These are phyloP conservation scores for Drosophila nebulosa DNA, from an alignment of 1,140 invertebrate species.

Conservation along the genomic window DNA sequence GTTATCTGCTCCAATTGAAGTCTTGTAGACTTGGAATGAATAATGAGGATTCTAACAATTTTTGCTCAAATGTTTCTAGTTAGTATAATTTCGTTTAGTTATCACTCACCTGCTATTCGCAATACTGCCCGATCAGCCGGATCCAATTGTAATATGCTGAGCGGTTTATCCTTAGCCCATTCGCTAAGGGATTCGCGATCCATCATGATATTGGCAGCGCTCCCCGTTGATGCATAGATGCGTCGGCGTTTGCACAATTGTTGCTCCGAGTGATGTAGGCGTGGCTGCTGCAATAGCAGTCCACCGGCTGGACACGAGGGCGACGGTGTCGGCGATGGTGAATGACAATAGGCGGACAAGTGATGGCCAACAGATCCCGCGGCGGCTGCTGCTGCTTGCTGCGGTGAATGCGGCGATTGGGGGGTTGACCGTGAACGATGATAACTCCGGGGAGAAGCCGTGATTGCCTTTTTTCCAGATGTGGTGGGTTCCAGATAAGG, in stretches of 20 bases:
- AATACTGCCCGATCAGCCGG: constrained; percentile 96
- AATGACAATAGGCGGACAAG: constrained; percentile 9
- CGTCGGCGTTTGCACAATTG: constrained; percentile 66
- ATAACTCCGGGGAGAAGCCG: constrained; percentile 69
- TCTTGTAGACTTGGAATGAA: neutral
- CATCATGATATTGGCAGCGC: constrained; percentile 79
- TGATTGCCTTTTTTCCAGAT: constrained; percentile 44
- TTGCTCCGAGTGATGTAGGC: constrained; percentile 66
- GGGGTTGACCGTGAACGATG: constrained; percentile 66
- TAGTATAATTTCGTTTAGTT: too few relatives aligned
- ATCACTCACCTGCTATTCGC: constrained; percentile 95
- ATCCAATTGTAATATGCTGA: constrained; percentile 97
- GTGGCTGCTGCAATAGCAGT: constrained; percentile 52
- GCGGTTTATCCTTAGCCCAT: constrained; percentile 97
- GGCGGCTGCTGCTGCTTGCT: constrained; percentile 23
- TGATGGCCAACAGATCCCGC: constrained; percentile 4
- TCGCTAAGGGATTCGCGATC: constrained; percentile 89
- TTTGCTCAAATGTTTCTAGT: neutral
- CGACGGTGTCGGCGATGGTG: constrained; percentile 32
- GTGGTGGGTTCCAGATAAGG: neutral
- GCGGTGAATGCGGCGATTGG: constrained; percentile 69
- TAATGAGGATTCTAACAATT: neutral
- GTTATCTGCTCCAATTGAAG: constrained; percentile 9
- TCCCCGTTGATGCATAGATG: constrained; percentile 78
- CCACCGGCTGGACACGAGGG: constrained; percentile 41